Conservation (phyloP, 1,140 invertebrate species). For the Cecropterus lyciades region DNA sequence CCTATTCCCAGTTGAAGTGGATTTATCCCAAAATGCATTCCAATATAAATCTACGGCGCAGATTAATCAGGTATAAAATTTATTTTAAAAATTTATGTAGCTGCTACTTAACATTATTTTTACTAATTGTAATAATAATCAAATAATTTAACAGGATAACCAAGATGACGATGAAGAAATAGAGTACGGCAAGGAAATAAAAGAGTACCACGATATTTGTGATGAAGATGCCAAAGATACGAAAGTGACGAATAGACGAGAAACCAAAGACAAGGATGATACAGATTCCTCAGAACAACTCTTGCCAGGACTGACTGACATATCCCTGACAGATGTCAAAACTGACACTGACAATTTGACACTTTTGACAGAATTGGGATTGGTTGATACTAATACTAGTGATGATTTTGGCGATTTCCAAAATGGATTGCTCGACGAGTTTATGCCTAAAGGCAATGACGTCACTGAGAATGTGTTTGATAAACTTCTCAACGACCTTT, state of each 20-base stretch:
- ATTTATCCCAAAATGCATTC: conserved; percentile 96
- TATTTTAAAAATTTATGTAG: too few species aligned
- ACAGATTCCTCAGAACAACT: conserved; percentile 68
- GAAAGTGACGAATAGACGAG: conserved; percentile 55
- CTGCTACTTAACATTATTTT: too few species aligned
- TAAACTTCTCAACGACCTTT: conserved; percentile 67
- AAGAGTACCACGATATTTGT: conserved; percentile 71
- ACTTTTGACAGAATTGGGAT: conserved; percentile 68
- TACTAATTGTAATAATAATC: too few species aligned
- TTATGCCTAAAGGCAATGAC: conserved; percentile 48
- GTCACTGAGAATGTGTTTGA: conserved; percentile 68
- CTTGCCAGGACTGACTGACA: conserved; percentile 55
- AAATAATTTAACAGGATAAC: conserved; percentile 50
- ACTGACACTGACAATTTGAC: conserved; percentile 59
- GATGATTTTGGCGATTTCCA: conserved; percentile 78
- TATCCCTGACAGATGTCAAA: conserved; percentile 40
- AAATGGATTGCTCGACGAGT: conserved; percentile 63
- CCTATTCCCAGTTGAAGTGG: conserved; percentile 98
- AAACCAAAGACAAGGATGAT: conserved; percentile 63
- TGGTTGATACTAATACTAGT: conserved; percentile 54
- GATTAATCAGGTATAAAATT: conserved; percentile 68
- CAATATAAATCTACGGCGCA: conserved; percentile 91
- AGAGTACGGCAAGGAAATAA: conserved; percentile 73
- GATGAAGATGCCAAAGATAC: conserved; percentile 55
- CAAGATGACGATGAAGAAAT: conserved; percentile 77